These are phyloP conservation scores for Siniperca knerii DNA, from an alignment of 2,113 vertebrate species.

Conservation along the genomic window DNA sequence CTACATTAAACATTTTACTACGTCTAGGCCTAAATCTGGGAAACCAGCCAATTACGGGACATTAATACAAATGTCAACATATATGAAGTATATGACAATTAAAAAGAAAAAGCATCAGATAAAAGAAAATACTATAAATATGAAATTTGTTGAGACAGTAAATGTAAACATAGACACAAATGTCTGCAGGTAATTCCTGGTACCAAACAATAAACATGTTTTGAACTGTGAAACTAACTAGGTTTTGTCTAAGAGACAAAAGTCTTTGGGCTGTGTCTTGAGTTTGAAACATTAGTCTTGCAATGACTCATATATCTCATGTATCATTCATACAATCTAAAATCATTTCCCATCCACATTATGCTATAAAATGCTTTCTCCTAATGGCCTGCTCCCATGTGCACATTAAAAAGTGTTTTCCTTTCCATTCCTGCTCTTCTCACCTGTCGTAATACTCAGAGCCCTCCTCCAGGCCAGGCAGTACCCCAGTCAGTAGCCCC, in stretches of 20 bases:
- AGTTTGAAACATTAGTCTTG: constrained; percentile 22
- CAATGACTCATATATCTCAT: constrained; percentile 58
- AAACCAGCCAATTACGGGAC: too few species aligned
- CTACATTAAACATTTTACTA: too few species aligned
- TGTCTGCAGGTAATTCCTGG: not conserved
- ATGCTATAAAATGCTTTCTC: constrained; percentile 26
- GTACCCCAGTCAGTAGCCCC: constrained; percentile 94
- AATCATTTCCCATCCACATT: constrained; percentile 49
- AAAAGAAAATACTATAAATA: not conserved
- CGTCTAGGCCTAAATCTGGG: too few species aligned
- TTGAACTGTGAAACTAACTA: not conserved
- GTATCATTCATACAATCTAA: constrained; percentile 53
- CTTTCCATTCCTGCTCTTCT: constrained; percentile 39
- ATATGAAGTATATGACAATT: not conserved
- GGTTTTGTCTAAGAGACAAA: not conserved
- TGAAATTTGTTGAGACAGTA: not conserved
- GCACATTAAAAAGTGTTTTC: not conserved
- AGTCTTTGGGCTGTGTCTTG: not conserved
- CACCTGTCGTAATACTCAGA: constrained; percentile 99
- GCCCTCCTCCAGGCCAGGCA: constrained; percentile 97
- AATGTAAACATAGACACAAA: not conserved
- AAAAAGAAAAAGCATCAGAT: not conserved
- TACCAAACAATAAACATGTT: not conserved
- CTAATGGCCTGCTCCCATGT: constrained; percentile 28
- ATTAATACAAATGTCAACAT: not conserved